Evolutionary conservation across 2,113 vertebrate species (phyloP).

Genomic region (Bambusicola thoracicus): DNA sequence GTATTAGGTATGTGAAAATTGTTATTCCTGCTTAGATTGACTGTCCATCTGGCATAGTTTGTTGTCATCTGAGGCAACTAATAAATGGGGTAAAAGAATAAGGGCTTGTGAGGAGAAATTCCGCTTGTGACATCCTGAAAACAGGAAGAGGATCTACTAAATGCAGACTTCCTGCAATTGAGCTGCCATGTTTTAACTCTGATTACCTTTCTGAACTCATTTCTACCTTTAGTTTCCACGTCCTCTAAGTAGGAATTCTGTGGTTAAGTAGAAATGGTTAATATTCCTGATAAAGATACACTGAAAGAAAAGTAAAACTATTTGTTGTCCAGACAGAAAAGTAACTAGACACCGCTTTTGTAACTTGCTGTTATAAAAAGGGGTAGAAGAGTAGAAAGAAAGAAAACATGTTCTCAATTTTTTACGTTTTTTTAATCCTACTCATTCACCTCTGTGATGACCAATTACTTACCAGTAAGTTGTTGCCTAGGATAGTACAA

Average conservation of each 20-base stretch:
- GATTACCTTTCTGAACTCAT: background rate
- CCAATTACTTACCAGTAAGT: background rate
- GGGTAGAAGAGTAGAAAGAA: background rate
- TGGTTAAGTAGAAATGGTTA: background rate
- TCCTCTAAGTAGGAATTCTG: background rate
- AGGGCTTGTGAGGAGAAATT: background rate
- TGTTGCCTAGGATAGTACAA: background rate
- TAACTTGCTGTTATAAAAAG: background rate
- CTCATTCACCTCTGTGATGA: background rate
- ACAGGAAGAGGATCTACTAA: background rate
- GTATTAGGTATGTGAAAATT: background rate
- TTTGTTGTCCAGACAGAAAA: background rate
- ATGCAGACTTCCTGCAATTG: background rate
- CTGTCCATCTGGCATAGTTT: background rate
- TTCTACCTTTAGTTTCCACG: background rate
- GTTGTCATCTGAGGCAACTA: background rate
- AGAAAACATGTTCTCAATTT: background rate
- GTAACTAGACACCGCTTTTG: background rate
- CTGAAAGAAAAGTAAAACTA: background rate
- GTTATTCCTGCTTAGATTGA: background rate
- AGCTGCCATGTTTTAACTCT: background rate
- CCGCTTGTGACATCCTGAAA: background rate
- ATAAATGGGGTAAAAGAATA: background rate
- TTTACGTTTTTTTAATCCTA: background rate
- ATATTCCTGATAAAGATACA: background rate